Evolutionary conservation across 2,797 vertebrate genomes (phyloP).

Genomic region (Myotis vivesi): DNA sequence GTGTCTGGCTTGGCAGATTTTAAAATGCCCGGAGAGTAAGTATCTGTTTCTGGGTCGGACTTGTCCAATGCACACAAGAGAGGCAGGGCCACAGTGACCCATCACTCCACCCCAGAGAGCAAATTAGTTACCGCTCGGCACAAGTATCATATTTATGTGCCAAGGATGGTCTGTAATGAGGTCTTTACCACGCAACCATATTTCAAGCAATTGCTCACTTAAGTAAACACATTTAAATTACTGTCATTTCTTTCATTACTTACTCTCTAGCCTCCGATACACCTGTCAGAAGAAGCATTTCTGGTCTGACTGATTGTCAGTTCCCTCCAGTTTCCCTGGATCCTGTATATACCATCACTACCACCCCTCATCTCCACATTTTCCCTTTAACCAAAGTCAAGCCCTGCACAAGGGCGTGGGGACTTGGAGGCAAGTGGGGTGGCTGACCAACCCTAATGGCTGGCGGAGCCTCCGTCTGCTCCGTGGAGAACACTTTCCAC

Average conservation of each 20-base stretch:
- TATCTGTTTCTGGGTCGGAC: slow-evolving; percentile 44
- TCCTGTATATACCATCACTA: slow-evolving; percentile 44
- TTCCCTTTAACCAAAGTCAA: slow-evolving; percentile 60
- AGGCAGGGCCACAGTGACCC: slow-evolving; percentile 75
- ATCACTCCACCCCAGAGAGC: slow-evolving; percentile 72
- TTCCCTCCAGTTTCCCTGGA: slow-evolving; percentile 52
- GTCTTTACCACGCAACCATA: slow-evolving; percentile 79
- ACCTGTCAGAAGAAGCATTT: slow-evolving; percentile 78
- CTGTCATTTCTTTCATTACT: slow-evolving; percentile 79
- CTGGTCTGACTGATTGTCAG: slow-evolving; percentile 68
- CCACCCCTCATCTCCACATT: slow-evolving; percentile 19
- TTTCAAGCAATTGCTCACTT: slow-evolving; percentile 81
- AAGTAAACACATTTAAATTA: slow-evolving; percentile 86
- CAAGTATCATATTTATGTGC: slow-evolving; percentile 72
- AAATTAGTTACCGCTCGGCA: slow-evolving; percentile 83
- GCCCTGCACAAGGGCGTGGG: not conserved
- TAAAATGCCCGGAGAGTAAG: slow-evolving; percentile 40
- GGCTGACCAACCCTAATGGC: slow-evolving; percentile 20
- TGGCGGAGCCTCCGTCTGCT: slow-evolving; percentile 33
- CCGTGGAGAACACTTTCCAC: slow-evolving; percentile 29
- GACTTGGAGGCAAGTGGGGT: not conserved
- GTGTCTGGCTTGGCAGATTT: not conserved
- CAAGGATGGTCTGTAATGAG: slow-evolving; percentile 79
- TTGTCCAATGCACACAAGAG: slow-evolving; percentile 57
- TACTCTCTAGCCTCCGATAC: slow-evolving; percentile 76